These are phyloP conservation scores for Loriculus beryllinus DNA, from an alignment of 2,797 vertebrate species.

Conservation along the genomic window DNA sequence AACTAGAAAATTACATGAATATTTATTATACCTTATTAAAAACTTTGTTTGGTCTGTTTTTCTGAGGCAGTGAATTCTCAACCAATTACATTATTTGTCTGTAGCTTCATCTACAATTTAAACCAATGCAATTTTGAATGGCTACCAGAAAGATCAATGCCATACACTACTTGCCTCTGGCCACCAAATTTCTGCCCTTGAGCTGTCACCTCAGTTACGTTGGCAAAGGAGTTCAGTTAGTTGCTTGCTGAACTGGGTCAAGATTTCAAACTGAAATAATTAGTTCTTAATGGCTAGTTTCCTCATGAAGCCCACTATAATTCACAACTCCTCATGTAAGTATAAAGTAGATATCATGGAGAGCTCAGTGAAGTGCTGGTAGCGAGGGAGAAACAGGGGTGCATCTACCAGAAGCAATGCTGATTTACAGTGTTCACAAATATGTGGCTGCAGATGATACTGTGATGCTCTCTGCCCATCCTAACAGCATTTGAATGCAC, in stretches of 20 bases:
- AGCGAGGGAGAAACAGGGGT: not conserved
- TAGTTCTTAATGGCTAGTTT: not conserved
- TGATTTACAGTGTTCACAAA: not conserved
- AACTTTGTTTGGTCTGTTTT: not conserved
- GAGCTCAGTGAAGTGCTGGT: not conserved
- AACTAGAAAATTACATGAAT: not conserved
- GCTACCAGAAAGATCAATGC: not conserved
- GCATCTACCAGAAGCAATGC: not conserved
- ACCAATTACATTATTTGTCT: not conserved
- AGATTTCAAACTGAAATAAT: not conserved
- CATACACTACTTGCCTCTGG: not conserved
- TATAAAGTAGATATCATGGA: not conserved
- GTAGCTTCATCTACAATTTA: not conserved
- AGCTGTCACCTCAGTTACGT: not conserved
- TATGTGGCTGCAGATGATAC: not conserved
- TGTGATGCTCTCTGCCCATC: not conserved
- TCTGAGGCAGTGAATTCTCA: not conserved
- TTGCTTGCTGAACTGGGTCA: not conserved
- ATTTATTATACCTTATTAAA: not conserved
- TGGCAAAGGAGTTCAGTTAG: not conserved
- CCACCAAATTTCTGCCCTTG: not conserved
- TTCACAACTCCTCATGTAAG: not conserved
- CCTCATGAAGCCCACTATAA: not conserved
- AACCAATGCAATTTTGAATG: not conserved
- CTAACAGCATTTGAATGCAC: not conserved